These are phyloP conservation scores for Limnephilus rhombicus DNA, from an alignment of 2,888 invertebrate species.

Conservation along the genomic window DNA sequence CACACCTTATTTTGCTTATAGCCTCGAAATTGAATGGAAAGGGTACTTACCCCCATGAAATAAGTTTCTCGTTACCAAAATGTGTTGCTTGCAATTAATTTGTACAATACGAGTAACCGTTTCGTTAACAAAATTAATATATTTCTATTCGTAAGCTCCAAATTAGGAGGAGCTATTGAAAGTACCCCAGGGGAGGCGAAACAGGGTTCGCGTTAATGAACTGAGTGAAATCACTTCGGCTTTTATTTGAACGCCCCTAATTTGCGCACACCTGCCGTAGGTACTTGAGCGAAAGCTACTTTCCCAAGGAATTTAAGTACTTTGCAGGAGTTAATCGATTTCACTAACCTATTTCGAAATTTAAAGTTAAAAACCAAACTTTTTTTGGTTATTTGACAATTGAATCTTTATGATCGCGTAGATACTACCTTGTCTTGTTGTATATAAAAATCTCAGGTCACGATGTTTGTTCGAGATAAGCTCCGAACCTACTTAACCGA, in stretches of 20 bases:
- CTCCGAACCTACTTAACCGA: too few species aligned
- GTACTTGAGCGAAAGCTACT: constrained; percentile 8
- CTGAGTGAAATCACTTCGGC: constrained; percentile 62
- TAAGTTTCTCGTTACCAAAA: not conserved
- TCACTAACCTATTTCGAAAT: not conserved
- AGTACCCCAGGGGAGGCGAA: constrained; percentile 35
- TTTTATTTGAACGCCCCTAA: constrained; percentile 64
- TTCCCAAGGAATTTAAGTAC: not conserved
- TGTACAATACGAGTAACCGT: not conserved
- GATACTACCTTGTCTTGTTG: too few species aligned
- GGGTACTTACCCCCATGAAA: not conserved
- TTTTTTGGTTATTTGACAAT: too few species aligned
- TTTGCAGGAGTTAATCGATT: not conserved
- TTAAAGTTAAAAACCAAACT: not conserved
- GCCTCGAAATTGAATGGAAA: not conserved
- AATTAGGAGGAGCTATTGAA: constrained; percentile 14
- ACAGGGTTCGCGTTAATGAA: constrained; percentile 55
- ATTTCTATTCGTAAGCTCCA: not conserved
- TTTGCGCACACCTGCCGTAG: constrained; percentile 62
- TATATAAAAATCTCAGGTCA: too few species aligned
- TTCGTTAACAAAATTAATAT: constrained; percentile 14
- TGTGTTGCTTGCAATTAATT: not conserved
- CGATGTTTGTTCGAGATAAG: too few species aligned
- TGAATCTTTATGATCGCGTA: not conserved
- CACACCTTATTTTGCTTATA: not conserved